phyloP scores from a whole-genome alignment of 2,888 invertebrate genomes.

The Phaedon cochleariae region DNA sequence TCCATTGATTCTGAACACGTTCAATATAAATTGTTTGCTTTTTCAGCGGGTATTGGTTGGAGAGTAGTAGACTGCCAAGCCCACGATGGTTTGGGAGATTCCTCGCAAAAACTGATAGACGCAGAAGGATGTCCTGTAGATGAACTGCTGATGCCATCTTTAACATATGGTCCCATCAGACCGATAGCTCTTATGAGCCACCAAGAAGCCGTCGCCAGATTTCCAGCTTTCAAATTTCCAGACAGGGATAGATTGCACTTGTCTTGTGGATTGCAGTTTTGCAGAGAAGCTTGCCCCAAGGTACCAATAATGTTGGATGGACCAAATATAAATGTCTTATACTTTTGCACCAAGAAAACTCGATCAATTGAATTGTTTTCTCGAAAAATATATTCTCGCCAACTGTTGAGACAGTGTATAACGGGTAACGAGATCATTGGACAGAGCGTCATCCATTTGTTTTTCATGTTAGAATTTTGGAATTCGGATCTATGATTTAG shows the following conservation, averaged over 20 bases:
- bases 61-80: constrained; percentile 80
- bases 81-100: constrained; percentile 80
- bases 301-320: too few relatives aligned
- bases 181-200: constrained; percentile 58
- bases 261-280: constrained; percentile 80
- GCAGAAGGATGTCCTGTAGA: constrained; percentile 80
- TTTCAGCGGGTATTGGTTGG: constrained; percentile 73
- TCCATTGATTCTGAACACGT: constrained; percentile 5
- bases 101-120: constrained; percentile 77
- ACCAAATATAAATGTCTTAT: too few relatives aligned
- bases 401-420: too few relatives aligned
- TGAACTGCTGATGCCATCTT: constrained; percentile 69
- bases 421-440: too few relatives aligned
- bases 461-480: too few relatives aligned
- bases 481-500: too few relatives aligned
- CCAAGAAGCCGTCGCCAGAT: constrained; percentile 67
- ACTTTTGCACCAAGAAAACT: too few relatives aligned
- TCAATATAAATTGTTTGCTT: constrained; percentile 11
- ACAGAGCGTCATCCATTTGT: too few relatives aligned
- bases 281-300: constrained; percentile 74
- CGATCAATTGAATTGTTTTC: too few relatives aligned
- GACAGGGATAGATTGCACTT: constrained; percentile 80
- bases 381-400: too few relatives aligned
- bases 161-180: constrained; percentile 58
- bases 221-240: constrained; percentile 85